A percentile compares a stretch with the other conserved stretches of the same genome.
Evolutionary conservation across 2,888 invertebrate genomes (phyloP).

Genomic region (Microctonus brassicae): DNA sequence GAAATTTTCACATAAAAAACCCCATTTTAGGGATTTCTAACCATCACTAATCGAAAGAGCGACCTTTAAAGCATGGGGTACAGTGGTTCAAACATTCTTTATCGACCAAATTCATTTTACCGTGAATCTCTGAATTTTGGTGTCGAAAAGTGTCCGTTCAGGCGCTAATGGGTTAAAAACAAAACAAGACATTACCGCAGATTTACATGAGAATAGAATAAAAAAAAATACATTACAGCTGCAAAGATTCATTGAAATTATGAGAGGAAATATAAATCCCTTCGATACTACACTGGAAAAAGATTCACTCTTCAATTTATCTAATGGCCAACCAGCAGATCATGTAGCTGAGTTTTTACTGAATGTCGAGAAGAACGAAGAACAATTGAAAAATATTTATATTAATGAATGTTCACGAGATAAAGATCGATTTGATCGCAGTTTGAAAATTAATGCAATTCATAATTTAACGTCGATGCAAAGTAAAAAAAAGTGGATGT

Average conservation of each 20-base stretch:
- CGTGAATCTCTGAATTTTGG: no score
- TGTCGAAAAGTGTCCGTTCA: no score
- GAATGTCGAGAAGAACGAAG: slow-evolving; percentile 21
- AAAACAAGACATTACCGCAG: slow-evolving; percentile 29
- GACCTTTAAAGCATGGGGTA: no score
- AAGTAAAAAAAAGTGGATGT: no score
- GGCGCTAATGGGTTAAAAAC: slow-evolving; percentile 22
- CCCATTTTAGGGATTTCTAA: no score
- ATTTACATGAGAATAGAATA: slow-evolving; percentile 18
- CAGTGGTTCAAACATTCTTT: no score
- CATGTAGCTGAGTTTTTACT: slow-evolving; percentile 23
- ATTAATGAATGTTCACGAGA: slow-evolving; percentile 29
- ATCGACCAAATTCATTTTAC: no score
- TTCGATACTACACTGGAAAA: slow-evolving; percentile 7
- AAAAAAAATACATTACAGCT: slow-evolving; percentile 16
- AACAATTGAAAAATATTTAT: slow-evolving; percentile 16
- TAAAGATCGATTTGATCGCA: slow-evolving; percentile 26
- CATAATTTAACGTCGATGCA: slow-evolving; percentile 17
- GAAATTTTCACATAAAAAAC: no score
- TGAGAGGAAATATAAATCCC: slow-evolving; percentile 27
- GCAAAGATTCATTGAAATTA: slow-evolving; percentile 20
- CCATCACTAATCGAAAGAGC: no score
- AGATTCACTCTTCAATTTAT: slow-evolving; percentile 28
- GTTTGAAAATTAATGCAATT: slow-evolving; percentile 14
- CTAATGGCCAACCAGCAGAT: slow-evolving; percentile 15